phyloP scores from a whole-genome alignment of 1,140 invertebrate genomes.

The Chymomyza costata region DNA sequence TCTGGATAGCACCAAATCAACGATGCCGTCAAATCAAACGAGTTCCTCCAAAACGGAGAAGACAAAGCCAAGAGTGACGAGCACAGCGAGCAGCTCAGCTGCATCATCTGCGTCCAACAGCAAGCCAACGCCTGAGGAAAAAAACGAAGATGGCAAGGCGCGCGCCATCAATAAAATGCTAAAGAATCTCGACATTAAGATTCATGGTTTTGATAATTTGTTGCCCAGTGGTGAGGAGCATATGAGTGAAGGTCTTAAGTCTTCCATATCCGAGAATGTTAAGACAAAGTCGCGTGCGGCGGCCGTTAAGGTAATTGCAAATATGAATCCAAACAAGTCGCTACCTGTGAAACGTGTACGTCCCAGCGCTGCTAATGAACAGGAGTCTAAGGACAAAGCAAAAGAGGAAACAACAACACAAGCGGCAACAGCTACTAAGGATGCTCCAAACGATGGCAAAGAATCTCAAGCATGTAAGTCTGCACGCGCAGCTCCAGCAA shows the following conservation, averaged over 20 bases:
- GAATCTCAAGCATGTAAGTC: no score
- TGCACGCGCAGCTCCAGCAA: no score
- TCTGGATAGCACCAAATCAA: not conserved
- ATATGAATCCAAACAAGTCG: constrained; percentile 46
- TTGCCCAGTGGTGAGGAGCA: constrained; percentile 60
- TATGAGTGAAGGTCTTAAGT: constrained; percentile 57
- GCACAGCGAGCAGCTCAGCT: constrained; percentile 19
- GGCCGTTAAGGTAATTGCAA: constrained; percentile 68
- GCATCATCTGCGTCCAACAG: not conserved
- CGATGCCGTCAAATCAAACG: constrained; percentile 1
- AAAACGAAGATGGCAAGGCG: constrained; percentile 63
- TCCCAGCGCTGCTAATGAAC: constrained; percentile 17
- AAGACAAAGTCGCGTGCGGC: constrained; percentile 73
- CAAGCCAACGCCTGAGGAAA: constrained; percentile 22
- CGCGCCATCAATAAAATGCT: constrained; percentile 74
- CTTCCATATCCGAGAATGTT: constrained; percentile 74
- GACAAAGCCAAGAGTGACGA: constrained; percentile 4
- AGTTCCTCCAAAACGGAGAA: not conserved
- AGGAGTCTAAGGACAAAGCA: constrained; percentile 34
- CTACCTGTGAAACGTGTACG: constrained; percentile 34
- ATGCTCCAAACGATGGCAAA: constrained; percentile 15
- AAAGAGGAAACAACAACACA: constrained; percentile 4
- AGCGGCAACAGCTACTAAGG: constrained; percentile 23
- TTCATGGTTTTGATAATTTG: constrained; percentile 71
- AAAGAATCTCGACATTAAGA: constrained; percentile 73